Evolutionary conservation across 2,888 invertebrate species (phyloP), one percentile per base, ranked within the genome.

Genomic region (Brenthis hecate): DNA sequence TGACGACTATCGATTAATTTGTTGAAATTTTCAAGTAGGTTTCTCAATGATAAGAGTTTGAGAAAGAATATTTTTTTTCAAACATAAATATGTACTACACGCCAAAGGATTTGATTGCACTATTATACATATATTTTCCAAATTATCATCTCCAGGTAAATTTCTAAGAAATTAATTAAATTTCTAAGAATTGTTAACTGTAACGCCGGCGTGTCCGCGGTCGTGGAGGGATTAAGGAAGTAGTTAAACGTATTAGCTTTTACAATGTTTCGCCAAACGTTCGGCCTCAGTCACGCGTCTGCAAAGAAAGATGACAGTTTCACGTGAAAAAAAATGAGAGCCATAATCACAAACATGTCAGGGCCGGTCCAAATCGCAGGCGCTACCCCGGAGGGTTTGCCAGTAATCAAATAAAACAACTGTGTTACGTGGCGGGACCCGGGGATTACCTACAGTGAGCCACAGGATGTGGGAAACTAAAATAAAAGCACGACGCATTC

Each of bases 381-480:
- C 63, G 60, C 48, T 55, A 56, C 66, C 68, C 65, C 60, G 28
- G 57, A 70, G 75, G 75, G 72, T 72, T 72, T 61, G 65, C 69
- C 73, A 68, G 76, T 78, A 75, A 78, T 78, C 76, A 77, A 77
- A 78, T 78, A 76, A 75, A 77, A 76, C 73, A 73, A 71, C 69
- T 69, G 67, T 66, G 62, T 66, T 74, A 75, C 74, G 76, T 74
- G 76, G 65, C 50, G 71, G 74, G 74, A 73, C 70, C 70, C 47
- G 60, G 73, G 71, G 74, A 72, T 73, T 73, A 43, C 36, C 36
- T 43, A 72, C 75, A 50, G 71, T 71, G 67, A 71, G 72, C 73
- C 73, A 63, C 71, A 64, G 56, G 67, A 73, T 66, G 73, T 68
- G 69, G 54, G 61, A 56, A 71, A 72, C 69, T 70, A 70, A 72